phyloP scores from a whole-genome alignment of 2,888 invertebrate species.

The Apamea sordens region DNA sequence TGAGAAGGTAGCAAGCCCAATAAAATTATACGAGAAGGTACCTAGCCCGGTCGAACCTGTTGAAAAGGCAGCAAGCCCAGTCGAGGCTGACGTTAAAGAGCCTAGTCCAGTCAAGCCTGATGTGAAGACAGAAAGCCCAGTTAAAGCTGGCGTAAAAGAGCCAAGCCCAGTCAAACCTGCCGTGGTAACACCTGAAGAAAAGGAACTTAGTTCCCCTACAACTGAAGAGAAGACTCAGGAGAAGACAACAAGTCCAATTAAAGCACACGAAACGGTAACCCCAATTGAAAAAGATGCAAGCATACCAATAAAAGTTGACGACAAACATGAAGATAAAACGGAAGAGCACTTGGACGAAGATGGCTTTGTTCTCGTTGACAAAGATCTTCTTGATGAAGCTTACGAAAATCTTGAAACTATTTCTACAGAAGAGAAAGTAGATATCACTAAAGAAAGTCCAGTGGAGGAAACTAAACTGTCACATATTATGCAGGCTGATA shows the following conservation, averaged over 20 bases:
- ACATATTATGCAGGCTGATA: constrained; percentile 69
- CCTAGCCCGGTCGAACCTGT: not conserved
- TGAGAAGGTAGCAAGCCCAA: not conserved
- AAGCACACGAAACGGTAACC: constrained; percentile 34
- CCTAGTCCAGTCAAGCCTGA: not conserved
- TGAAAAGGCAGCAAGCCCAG: not conserved
- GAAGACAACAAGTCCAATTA: constrained; percentile 29
- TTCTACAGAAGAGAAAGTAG: constrained; percentile 33
- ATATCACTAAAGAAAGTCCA: constrained; percentile 5
- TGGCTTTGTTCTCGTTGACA: constrained; percentile 68
- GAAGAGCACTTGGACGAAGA: constrained; percentile 54
- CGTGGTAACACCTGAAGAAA: constrained; percentile 10
- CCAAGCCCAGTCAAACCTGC: constrained; percentile 17
- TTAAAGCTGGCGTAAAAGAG: not conserved
- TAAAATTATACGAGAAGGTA: not conserved
- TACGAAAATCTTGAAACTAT: constrained; percentile 65
- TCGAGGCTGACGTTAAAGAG: not conserved
- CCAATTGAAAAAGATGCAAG: constrained; percentile 5
- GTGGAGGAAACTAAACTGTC: constrained; percentile 54
- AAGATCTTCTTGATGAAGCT: constrained; percentile 80
- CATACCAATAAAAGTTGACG: constrained; percentile 34
- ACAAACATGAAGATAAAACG: constrained; percentile 31
- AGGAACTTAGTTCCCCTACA: not conserved
- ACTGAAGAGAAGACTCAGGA: constrained; percentile 17
- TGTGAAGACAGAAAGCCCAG: constrained; percentile 2